Evolutionary conservation across 2,888 invertebrate species (phyloP), one percentile per base, ranked within the genome.

Genomic region (Leptinotarsa tumamoca): DNA sequence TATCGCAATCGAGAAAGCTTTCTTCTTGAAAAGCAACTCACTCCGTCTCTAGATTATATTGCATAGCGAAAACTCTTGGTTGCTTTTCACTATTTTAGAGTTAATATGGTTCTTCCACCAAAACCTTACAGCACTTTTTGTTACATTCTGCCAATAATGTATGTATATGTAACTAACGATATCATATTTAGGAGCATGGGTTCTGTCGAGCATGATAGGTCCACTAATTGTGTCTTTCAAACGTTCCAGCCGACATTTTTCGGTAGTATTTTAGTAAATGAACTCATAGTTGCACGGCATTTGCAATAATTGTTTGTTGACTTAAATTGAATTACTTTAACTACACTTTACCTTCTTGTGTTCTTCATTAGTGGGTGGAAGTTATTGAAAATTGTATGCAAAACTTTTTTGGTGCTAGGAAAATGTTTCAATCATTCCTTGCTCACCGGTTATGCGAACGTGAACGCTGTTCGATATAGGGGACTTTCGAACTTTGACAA

Each of bases 161-260:
- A 79, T 78, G 76, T 78, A 78, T 78, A 67, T 75, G 75, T 71
- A 67, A 75, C 73, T 76, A 76, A 78, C 70, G 51, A 27, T 66
- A 58, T 72, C 63, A 50, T 72, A 43, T 52, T 71, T 61, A 67
- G 43, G 21, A 68, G 78, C 78, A 78, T 78, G 78, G 54, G 23
- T 68, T 73, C 72, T 72, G 52, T 52, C 61, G 27, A 61, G 71
- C 71, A 75, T 72, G 75, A 23, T 67, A 33, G 63, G 33, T n/a
- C 18, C 33, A 63, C 43, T 63, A 63, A 63, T 33, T 63, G 27
- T 58, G 23, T 43, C n/a, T 43, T 63, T 4, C 1, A 43, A 27
- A 63, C 17, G 10, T 63, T 63, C 18, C 14, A n/a, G 7, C 2
- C 5, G 15, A 43, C 17, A 63, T 27, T 5, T 63, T 18, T 17